Conservation (phyloP, 2,888 invertebrate species). For the Dynastes grantii region DNA sequence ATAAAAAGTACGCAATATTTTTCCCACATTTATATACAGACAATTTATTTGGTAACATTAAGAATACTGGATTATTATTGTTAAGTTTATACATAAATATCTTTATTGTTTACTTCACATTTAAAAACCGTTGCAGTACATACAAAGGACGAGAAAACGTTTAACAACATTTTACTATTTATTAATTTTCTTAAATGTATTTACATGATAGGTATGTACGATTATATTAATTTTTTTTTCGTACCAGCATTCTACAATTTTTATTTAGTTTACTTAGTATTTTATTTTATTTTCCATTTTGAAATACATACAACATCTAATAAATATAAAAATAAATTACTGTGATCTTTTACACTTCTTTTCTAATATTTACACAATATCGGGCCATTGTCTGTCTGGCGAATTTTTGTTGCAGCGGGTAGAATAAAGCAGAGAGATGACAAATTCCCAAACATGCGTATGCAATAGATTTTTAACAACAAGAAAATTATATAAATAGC, state of each 20-base stretch:
- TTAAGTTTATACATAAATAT: slow-evolving; percentile 62
- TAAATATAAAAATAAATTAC: slow-evolving; percentile 68
- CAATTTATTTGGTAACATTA: slow-evolving; percentile 67
- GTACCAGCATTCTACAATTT: slow-evolving; percentile 50
- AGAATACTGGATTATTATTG: slow-evolving; percentile 69
- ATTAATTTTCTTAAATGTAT: slow-evolving; percentile 49
- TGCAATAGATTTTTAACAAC: not conserved
- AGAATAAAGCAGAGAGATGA: slow-evolving; percentile 23
- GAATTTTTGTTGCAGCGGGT: slow-evolving; percentile 2
- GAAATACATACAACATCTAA: slow-evolving; percentile 61
- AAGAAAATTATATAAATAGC: not conserved
- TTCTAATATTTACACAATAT: slow-evolving; percentile 44
- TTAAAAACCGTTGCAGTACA: slow-evolving; percentile 58
- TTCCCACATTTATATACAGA: slow-evolving; percentile 64
- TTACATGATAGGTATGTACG: slow-evolving; percentile 28
- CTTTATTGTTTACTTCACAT: slow-evolving; percentile 57
- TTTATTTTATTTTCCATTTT: slow-evolving; percentile 10
- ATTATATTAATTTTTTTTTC: slow-evolving; percentile 26
- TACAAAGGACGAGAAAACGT: slow-evolving; percentile 57
- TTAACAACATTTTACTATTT: slow-evolving; percentile 55
- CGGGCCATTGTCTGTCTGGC: slow-evolving; percentile 3
- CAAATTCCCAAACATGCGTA: slow-evolving; percentile 9
- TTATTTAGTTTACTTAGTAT: slow-evolving; percentile 41
- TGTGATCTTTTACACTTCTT: slow-evolving; percentile 59
- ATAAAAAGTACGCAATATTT: slow-evolving; percentile 65